These are phyloP conservation scores for Malurus melanocephalus DNA, from an alignment of 2,113 vertebrate genomes.

Conservation along the genomic window DNA sequence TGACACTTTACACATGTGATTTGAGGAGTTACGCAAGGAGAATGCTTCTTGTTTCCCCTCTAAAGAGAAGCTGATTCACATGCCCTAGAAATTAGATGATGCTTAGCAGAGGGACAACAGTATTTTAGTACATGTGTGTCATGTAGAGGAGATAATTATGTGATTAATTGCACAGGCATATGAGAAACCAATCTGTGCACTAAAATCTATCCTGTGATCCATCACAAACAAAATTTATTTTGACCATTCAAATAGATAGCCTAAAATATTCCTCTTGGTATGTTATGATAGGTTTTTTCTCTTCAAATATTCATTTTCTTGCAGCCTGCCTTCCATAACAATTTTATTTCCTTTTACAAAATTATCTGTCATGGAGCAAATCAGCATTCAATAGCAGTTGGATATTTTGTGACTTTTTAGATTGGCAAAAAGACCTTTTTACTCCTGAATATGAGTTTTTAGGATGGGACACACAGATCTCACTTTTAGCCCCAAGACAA, in stretches of 20 bases:
- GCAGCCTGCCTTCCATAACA: neutral
- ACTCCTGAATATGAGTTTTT: neutral
- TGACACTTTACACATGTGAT: neutral
- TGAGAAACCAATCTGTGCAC: neutral
- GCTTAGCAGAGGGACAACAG: neutral
- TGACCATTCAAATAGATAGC: neutral
- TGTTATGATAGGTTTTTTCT: accelerated
- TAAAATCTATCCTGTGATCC: neutral
- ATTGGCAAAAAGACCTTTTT: neutral
- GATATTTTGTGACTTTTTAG: neutral
- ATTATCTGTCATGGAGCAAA: neutral
- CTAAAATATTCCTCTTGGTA: neutral
- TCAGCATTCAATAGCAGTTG: neutral
- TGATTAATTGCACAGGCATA: neutral
- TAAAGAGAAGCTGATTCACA: neutral
- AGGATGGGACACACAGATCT: neutral
- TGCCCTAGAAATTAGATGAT: neutral
- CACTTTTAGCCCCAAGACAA: neutral
- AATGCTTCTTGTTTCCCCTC: neutral
- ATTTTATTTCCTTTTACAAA: neutral
- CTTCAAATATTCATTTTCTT: neutral
- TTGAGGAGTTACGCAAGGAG: neutral
- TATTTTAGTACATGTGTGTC: neutral
- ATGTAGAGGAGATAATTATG: neutral
- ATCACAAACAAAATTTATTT: neutral